A percentile compares a stretch with the other conserved stretches of the same genome.
These are phyloP conservation scores for Chionis minor DNA, from an alignment of 2,113 vertebrate genomes.

Conservation along the genomic window DNA sequence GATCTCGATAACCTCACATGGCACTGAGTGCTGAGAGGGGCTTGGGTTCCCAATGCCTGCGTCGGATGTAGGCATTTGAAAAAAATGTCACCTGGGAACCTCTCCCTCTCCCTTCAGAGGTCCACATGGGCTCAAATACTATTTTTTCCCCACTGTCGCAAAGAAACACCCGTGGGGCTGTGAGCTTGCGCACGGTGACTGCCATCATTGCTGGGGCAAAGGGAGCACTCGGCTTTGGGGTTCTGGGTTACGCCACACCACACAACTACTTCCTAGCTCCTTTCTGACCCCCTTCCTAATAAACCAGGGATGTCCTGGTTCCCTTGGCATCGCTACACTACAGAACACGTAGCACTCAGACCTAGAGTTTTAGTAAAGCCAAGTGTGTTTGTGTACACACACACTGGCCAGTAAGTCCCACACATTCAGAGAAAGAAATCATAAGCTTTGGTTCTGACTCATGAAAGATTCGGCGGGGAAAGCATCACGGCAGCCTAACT, in stretches of 20 bases:
- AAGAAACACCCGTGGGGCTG: not conserved
- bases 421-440: not conserved
- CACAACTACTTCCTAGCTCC: not conserved
- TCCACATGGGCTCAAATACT: fast-evolving
- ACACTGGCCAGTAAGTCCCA: not conserved
- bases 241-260: not conserved
- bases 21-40: not conserved
- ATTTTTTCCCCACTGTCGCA: not conserved
- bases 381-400: no score
- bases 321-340: no score
- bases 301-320: not conserved
- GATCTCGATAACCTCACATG: not conserved
- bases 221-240: not conserved
- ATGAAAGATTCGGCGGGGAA: no score
- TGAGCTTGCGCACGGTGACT: not conserved
- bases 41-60: not conserved
- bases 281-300: not conserved
- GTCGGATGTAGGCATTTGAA: fast-evolving
- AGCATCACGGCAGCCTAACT: not conserved
- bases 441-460: not conserved
- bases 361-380: not conserved
- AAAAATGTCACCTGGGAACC: not conserved
- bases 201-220: not conserved
- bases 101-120: not conserved
- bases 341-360: not conserved